Percentiles rank a stretch among this genome's conserved stretches.
Conservation (phyloP, 2,888 invertebrate species). For the Anaspis maculata region DNA sequence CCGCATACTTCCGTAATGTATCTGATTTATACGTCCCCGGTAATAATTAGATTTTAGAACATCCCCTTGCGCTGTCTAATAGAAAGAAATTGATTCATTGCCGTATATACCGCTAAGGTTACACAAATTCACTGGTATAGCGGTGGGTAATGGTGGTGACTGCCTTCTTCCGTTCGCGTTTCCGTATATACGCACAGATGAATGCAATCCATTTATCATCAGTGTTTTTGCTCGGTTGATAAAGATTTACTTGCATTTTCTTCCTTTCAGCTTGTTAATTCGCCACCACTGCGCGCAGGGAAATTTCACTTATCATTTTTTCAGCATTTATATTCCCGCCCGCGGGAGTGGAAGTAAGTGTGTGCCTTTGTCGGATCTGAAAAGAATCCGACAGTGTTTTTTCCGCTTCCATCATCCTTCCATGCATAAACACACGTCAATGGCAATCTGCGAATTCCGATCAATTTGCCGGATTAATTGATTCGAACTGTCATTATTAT, state of each 20-base stretch:
- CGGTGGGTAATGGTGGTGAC: no score
- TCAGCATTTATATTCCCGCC: conserved; percentile 41
- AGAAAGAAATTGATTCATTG: conserved; percentile 37
- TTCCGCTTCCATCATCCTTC: no score
- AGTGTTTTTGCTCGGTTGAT: conserved; percentile 39
- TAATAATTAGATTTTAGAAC: conserved; percentile 38
- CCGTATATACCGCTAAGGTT: conserved; percentile 20
- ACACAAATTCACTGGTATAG: conserved; percentile 35
- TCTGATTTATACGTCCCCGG: no score
- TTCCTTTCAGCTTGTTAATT: conserved; percentile 35
- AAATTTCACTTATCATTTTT: conserved; percentile 41
- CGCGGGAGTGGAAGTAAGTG: no score
- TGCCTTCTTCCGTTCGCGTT: conserved; percentile 35
- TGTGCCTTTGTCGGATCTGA: no score
- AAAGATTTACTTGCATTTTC: conserved; percentile 41
- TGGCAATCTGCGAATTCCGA: no score
- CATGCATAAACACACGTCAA: no score
- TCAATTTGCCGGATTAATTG: no score
- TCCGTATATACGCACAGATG: conserved; percentile 23
- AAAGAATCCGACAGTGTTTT: no score
- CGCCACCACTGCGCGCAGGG: conserved; percentile 32
- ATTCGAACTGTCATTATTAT: no score
- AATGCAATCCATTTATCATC: conserved; percentile 41
- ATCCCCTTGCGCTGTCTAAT: conserved; percentile 26
- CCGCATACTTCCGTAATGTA: no score